phyloP scores from a whole-genome alignment of 2,797 vertebrate genomes.

The Gymnothorax javanicus region DNA sequence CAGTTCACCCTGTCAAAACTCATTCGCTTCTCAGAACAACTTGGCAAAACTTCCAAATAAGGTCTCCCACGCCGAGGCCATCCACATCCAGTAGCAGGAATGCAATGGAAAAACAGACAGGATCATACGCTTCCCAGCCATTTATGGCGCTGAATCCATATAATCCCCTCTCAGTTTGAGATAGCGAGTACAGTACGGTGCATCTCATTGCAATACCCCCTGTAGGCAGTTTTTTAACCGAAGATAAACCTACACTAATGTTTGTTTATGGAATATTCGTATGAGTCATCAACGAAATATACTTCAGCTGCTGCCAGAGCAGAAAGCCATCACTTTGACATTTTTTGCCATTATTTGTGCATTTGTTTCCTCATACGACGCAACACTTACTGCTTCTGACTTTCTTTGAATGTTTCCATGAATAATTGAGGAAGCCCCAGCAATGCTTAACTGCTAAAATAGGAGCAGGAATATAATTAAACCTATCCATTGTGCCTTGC shows the following conservation, averaged over 20 bases:
- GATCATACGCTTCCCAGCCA: constrained; percentile 14
- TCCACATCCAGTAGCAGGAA: constrained; percentile 2
- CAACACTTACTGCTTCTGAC: not conserved
- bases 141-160: not conserved
- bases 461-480: not conserved
- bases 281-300: not conserved
- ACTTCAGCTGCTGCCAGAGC: not conserved
- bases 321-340: not conserved
- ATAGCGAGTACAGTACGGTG: not conserved
- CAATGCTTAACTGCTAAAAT: not conserved
- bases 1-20: not conserved
- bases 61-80: not conserved
- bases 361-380: not conserved
- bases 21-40: not conserved
- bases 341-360: not conserved
- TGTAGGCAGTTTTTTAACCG: not conserved
- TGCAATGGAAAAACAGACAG: constrained; percentile 19
- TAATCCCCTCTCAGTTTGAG: not conserved
- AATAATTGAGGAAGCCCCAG: not conserved
- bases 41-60: constrained; percentile 8
- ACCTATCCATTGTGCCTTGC: not conserved
- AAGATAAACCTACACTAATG: not conserved
- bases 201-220: not conserved
- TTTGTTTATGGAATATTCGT: not conserved
- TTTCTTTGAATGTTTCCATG: not conserved